Conservation (phyloP, 2,888 invertebrate genomes). For the Bellardia pandia region DNA sequence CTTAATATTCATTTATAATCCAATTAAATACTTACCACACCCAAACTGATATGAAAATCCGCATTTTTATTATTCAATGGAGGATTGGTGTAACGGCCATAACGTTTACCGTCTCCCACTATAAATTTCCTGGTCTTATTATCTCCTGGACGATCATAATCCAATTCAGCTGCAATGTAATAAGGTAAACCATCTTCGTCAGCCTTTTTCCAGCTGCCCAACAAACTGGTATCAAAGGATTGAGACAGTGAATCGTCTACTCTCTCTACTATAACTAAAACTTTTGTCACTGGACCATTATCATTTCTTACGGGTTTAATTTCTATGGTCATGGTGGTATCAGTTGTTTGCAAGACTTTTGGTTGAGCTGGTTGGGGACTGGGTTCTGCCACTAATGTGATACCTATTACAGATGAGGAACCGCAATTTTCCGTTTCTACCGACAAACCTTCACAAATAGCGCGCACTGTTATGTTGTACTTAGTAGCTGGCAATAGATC, state of each 20-base stretch:
- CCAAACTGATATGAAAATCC: constrained; percentile 89
- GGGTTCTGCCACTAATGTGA: constrained; percentile 90
- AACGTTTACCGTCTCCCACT: constrained; percentile 90
- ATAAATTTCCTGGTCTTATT: constrained; percentile 88
- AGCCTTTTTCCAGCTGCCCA: constrained; percentile 89
- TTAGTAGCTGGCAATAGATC: constrained; percentile 90
- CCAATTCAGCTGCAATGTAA: constrained; percentile 93
- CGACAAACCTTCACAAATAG: constrained; percentile 85
- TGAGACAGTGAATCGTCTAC: constrained; percentile 88
- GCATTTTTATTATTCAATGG: constrained; percentile 87
- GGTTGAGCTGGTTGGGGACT: constrained; percentile 90
- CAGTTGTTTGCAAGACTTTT: constrained; percentile 86
- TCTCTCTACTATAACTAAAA: constrained; percentile 88
- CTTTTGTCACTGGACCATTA: constrained; percentile 91
- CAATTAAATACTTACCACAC: constrained; percentile 86
- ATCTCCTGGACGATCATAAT: constrained; percentile 85
- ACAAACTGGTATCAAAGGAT: constrained; percentile 86
- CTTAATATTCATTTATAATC: not conserved
- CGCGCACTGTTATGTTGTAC: constrained; percentile 90
- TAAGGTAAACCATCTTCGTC: constrained; percentile 89
- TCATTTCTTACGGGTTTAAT: constrained; percentile 89
- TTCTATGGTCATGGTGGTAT: constrained; percentile 87
- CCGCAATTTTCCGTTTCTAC: constrained; percentile 86
- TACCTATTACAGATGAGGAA: constrained; percentile 85
- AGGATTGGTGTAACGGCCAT: constrained; percentile 91